Conservation (phyloP, 2,888 invertebrate genomes). For the Eudasyphora cyanicolor region DNA sequence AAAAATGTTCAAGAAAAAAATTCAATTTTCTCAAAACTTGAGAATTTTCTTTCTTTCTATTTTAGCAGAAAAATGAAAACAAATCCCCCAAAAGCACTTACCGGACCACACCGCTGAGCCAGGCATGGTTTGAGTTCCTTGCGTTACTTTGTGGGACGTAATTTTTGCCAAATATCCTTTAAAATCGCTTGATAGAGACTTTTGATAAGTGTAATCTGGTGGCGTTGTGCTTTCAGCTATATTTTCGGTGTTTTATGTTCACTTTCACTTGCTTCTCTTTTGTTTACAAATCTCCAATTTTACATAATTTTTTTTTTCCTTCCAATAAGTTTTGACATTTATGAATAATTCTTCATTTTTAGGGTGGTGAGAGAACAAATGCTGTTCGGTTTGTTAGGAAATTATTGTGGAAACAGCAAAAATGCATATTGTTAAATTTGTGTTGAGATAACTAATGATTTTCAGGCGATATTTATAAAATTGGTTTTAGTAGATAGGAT, state of each 20-base stretch:
- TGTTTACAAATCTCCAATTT: no score
- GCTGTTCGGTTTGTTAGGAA: neutral
- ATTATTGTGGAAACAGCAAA: slow-evolving; percentile 44
- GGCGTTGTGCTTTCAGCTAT: neutral
- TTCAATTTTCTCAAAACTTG: neutral
- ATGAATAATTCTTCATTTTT: neutral
- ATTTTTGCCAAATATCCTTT: slow-evolving; percentile 68
- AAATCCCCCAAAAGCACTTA: slow-evolving; percentile 72
- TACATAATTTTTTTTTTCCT: no score
- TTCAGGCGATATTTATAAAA: neutral
- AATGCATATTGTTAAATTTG: slow-evolving; percentile 19
- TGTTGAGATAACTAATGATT: neutral
- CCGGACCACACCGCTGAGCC: slow-evolving; percentile 80
- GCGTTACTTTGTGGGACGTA: slow-evolving; percentile 71
- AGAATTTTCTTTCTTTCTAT: neutral
- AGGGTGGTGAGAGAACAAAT: no score
- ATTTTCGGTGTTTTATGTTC: slow-evolving; percentile 3
- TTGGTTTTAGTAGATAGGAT: neutral
- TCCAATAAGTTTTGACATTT: neutral
- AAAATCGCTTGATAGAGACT: neutral
- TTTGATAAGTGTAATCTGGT: neutral
- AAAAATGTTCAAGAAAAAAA: no score
- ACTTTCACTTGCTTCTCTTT: neutral
- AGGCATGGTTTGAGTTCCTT: slow-evolving; percentile 79
- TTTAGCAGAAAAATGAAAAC: neutral